Evolutionary conservation across 2,113 vertebrate genomes (phyloP).

Genomic region (Nibea albiflora): DNA sequence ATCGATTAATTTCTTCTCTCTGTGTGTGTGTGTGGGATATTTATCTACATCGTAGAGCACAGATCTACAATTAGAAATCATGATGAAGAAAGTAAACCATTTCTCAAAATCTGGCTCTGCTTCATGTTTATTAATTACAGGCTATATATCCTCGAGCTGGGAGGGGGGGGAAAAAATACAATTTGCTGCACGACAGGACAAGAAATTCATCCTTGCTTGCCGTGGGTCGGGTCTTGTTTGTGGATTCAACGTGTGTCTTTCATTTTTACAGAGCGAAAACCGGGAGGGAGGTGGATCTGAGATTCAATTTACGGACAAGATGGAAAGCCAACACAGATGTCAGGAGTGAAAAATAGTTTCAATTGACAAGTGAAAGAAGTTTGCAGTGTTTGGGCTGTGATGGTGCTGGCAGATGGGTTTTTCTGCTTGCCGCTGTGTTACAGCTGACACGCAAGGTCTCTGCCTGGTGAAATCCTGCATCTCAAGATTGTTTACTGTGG

Average conservation of each 20-base stretch:
- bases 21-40: background rate
- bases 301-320: conserved; percentile 80
- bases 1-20: background rate
- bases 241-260: conserved; percentile 71
- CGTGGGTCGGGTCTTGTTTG: conserved; percentile 63
- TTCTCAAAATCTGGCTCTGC: conserved; percentile 26
- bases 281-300: conserved; percentile 65
- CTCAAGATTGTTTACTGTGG: conserved; percentile 32
- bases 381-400: conserved; percentile 38
- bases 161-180: conserved; percentile 50
- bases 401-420: conserved; percentile 51
- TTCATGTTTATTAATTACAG: conserved; percentile 76
- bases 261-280: conserved; percentile 64
- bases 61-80: conserved; percentile 27
- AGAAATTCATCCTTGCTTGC: conserved; percentile 56
- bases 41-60: conserved; percentile 2
- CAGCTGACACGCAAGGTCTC: conserved; percentile 22
- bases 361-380: conserved; percentile 65
- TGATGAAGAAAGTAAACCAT: background rate
- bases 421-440: conserved; percentile 44
- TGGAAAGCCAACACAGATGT: conserved; percentile 79
- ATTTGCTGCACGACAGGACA: conserved; percentile 73
- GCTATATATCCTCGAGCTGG: conserved; percentile 48
- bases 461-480: conserved; percentile 36
- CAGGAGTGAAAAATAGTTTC: conserved; percentile 77